Evolutionary conservation across 2,888 invertebrate species (phyloP).

Genomic region (Cryptosula pallasiana): DNA sequence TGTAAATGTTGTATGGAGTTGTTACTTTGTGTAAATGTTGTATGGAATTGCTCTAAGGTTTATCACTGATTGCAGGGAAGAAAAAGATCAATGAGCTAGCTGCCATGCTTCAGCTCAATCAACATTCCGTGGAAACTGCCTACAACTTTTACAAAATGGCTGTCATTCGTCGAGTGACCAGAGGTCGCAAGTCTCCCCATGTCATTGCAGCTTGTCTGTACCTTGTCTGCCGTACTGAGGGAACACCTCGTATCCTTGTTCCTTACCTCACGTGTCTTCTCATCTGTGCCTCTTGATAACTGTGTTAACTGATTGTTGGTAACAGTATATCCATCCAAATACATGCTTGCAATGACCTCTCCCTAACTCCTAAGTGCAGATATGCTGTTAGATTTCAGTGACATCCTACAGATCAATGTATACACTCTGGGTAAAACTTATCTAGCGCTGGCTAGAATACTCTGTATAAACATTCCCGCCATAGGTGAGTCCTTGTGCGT

Average conservation of each 20-base stretch:
- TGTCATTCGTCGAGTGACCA: slow-evolving; percentile 60
- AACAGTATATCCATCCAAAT: too few relatives aligned
- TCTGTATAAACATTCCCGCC: slow-evolving; percentile 66
- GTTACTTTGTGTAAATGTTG: too few relatives aligned
- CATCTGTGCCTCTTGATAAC: too few relatives aligned
- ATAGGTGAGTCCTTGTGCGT: slow-evolving; percentile 40
- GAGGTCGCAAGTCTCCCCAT: slow-evolving; percentile 81
- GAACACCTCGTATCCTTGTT: slow-evolving; percentile 75
- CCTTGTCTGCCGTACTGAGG: slow-evolving; percentile 90
- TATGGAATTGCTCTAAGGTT: not conserved
- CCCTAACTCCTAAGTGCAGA: slow-evolving; percentile 57
- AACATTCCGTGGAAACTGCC: slow-evolving; percentile 87
- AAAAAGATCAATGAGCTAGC: slow-evolving; percentile 79
- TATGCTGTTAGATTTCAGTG: slow-evolving; percentile 93
- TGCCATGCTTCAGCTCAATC: slow-evolving; percentile 77
- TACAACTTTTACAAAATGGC: slow-evolving; percentile 57
- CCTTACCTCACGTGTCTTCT: slow-evolving; percentile 5
- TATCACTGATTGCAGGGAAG: slow-evolving; percentile 53
- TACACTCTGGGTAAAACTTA: slow-evolving; percentile 91
- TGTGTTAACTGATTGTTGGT: too few relatives aligned
- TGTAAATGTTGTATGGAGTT: too few relatives aligned
- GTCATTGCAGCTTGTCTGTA: slow-evolving; percentile 96
- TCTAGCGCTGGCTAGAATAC: slow-evolving; percentile 75
- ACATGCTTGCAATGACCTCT: not conserved
- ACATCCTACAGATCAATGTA: slow-evolving; percentile 85